These are phyloP conservation scores for Lytechinus pictus DNA, from an alignment of 35 echinoderm and acorn worm species.

Conservation along the genomic window DNA sequence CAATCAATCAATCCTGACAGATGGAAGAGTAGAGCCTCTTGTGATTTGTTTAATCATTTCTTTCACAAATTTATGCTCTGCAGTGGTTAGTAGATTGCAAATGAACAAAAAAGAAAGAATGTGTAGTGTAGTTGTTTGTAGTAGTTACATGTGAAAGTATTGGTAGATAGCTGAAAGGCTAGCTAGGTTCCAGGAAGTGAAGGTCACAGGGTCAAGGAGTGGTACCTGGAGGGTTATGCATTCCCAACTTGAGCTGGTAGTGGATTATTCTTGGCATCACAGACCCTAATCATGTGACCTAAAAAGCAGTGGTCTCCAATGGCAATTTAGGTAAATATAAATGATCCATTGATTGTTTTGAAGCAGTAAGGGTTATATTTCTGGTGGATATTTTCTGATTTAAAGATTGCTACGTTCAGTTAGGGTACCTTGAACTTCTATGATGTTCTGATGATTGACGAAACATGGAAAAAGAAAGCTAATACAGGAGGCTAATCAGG, in stretches of 20 bases:
- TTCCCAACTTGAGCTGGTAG: constrained; percentile 23
- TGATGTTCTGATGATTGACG: background rate
- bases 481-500: background rate
- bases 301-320: background rate
- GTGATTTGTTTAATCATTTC: background rate
- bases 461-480: background rate
- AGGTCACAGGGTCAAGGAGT: constrained; percentile 29
- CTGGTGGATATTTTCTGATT: background rate
- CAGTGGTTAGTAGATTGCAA: background rate
- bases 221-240: constrained; percentile 30
- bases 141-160: background rate
- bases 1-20: background rate
- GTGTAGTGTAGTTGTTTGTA: background rate
- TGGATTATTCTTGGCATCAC: background rate
- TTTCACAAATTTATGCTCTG: background rate
- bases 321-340: background rate
- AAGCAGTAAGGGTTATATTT: background rate
- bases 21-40: background rate
- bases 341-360: background rate
- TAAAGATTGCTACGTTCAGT: background rate
- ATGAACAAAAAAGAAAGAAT: background rate
- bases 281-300: background rate
- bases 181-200: constrained; percentile 38
- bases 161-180: background rate
- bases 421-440: background rate